Evolutionary conservation across 2,797 vertebrate genomes (phyloP).

Genomic region (Scolopax bukidnonensis): DNA sequence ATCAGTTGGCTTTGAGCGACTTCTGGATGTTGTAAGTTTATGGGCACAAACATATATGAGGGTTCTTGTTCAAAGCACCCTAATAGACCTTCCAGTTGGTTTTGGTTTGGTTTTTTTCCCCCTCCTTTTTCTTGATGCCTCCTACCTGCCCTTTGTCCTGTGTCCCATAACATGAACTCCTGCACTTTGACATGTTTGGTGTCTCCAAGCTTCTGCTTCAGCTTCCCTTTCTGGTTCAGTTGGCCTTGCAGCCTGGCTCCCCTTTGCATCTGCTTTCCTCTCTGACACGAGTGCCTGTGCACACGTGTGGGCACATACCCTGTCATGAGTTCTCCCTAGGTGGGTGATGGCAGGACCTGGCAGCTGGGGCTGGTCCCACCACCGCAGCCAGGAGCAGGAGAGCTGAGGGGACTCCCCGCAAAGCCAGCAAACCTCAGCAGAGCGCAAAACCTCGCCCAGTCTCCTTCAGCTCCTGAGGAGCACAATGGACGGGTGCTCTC

Average conservation of each 20-base stretch:
- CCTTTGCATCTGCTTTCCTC: neutral
- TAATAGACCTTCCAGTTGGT: neutral
- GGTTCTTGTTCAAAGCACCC: neutral
- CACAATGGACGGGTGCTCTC: fast-evolving
- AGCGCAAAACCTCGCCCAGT: neutral
- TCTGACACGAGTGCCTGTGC: fast-evolving
- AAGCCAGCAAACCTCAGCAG: neutral
- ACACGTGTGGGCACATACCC: fast-evolving
- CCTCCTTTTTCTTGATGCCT: neutral
- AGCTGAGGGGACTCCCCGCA: fast-evolving
- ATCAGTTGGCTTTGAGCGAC: fast-evolving
- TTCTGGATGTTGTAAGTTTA: neutral
- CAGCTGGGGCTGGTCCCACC: neutral
- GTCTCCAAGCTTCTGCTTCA: neutral
- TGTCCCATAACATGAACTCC: neutral
- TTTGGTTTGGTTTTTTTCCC: fast-evolving
- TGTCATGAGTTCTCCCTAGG: fast-evolving
- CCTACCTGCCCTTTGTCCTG: neutral
- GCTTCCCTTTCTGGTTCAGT: neutral
- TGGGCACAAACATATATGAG: fast-evolving
- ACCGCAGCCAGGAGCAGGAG: neutral
- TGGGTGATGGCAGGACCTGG: too few relatives aligned
- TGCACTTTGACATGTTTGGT: neutral
- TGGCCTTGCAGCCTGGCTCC: neutral
- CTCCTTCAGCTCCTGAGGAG: neutral